Base-by-base conservation (phyloP, 2,797 vertebrate species). In the Cetoscarus ocellatus region DNA sequence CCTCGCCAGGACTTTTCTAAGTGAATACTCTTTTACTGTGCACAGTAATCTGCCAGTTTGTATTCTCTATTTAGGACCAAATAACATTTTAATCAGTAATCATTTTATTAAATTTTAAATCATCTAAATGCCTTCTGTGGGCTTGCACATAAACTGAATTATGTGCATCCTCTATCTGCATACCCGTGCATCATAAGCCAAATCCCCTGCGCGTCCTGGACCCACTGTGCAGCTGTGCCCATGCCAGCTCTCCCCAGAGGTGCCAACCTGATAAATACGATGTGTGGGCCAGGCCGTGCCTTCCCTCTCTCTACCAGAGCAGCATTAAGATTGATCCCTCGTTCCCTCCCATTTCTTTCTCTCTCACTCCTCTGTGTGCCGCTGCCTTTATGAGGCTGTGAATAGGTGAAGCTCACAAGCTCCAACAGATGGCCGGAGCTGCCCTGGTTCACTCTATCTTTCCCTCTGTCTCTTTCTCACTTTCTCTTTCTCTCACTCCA, bases 351-450 rank as follows among this genome's bases (percentile, higher is more conserved):
- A 85, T 90, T 92, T 75, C 82, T 90, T 90, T 91, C 88, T 91
- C 77, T 83, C 76, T 58, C 61, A 50, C 72, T 88, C 79, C 86
- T 88, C 87, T 88, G 71, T 86, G 86, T 87, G 83, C 85, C 84
- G 90, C 84, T 77, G 84, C 89, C 79, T 94, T 91, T 91, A 91
- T 93, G 86, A 91, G 80, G 61, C 83, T 87, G 85, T 93, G 93
- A 94, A 93, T 93, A 92, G 89, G 91, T 92, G 87, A 92, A 87
- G 81, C 88, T 88, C 86, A 73, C 81, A 88, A 85, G 85, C 91
- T 92, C 87, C 91, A 91, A 92, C 93, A 94, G 94, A 95, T 93
- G 93, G 94, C 87, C 73, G 34, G 82, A 89, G 79, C 85, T 91
- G 78, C 88, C 84, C 86, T 77, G 80, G 69, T 89, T 83, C 86